Base-by-base conservation (phyloP, 2,888 invertebrate genomes). In the Epistrophe grossulariae region DNA sequence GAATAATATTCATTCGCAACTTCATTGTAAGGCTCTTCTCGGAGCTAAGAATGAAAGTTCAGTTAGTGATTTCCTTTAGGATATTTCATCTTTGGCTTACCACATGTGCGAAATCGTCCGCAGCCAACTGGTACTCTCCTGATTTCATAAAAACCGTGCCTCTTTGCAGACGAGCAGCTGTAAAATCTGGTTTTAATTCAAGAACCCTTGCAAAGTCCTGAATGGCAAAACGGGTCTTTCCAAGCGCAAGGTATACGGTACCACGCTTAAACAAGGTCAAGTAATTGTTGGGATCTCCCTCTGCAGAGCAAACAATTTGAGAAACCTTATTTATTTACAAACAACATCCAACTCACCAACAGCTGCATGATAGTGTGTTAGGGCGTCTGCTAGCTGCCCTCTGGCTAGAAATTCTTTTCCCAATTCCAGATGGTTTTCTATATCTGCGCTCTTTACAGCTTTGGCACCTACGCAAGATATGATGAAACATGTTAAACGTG, bases 291-390 rank as follows among this genome's bases (percentile, higher is more conserved):
- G 99, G 98, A 93, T 99, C 99, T 15, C 97, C 97, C 94, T 99
- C 99, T 99, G 78, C 0, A 50, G n/a, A 48, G 28, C 35, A 48
- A 31, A 57, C 9, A n/a, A 7, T 72, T 55, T 17, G 2, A 71
- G 60, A 59, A 2, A 8, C 2, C 17, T 57, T 48, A 38, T 43
- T 43, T 78, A 64, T 43, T 7, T 15, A 38, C 19, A 55, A 55
- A 38, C 68, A 19, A 38, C 5, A 15, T 38, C 45, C 13, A 59
- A 93, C 96, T 94, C 92, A 97, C 97, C 99, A 90, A 99, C 98
- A 90, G 99, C 99, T 85, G 98, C 97, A 94, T 99, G 99, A 93
- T 98, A 99, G 92, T 99, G 99, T 83, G 98, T 97, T 68, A 99
- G 93, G 11, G 99, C 99, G 94, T 99, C 99, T 62, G 97, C 96